Conservation (phyloP, 1,140 invertebrate species). For the Tetramorium alpestre region DNA sequence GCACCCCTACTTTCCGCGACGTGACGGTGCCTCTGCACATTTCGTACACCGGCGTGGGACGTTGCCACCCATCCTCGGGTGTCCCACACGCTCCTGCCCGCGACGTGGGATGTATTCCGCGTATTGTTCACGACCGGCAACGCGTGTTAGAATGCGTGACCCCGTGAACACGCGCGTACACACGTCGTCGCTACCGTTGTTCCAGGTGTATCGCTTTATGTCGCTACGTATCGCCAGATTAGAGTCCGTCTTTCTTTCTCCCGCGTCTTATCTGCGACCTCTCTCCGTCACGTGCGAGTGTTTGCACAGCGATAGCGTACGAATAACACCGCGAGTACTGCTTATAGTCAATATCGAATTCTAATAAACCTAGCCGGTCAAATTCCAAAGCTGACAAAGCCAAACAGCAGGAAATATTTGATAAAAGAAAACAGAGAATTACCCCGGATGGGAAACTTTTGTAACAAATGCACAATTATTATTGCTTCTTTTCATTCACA, state of each 20-base stretch:
- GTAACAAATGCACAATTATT: no score
- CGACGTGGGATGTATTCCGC: slow-evolving; percentile 27
- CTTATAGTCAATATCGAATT: slow-evolving; percentile 28
- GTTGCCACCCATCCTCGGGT: slow-evolving; percentile 59
- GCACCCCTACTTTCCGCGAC: slow-evolving; percentile 77
- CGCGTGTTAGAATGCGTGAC: background rate
- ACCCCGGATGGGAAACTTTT: no score
- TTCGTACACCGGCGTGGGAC: slow-evolving; percentile 65
- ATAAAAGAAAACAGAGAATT: background rate
- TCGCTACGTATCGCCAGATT: background rate
- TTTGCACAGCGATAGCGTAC: slow-evolving; percentile 17
- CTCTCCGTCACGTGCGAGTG: background rate
- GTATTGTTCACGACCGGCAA: slow-evolving; percentile 18
- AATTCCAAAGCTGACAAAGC: background rate
- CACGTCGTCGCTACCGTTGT: background rate
- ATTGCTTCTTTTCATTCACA: no score
- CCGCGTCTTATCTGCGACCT: background rate
- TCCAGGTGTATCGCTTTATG: slow-evolving; percentile 5
- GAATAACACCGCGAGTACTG: background rate
- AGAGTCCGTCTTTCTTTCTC: background rate
- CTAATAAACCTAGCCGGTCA: background rate
- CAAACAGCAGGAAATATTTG: background rate
- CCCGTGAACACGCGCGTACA: background rate
- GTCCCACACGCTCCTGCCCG: slow-evolving; percentile 5
- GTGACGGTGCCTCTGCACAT: slow-evolving; percentile 34